Evolutionary conservation across 2,113 vertebrate species (phyloP).

Genomic region (Mirounga angustirostris): DNA sequence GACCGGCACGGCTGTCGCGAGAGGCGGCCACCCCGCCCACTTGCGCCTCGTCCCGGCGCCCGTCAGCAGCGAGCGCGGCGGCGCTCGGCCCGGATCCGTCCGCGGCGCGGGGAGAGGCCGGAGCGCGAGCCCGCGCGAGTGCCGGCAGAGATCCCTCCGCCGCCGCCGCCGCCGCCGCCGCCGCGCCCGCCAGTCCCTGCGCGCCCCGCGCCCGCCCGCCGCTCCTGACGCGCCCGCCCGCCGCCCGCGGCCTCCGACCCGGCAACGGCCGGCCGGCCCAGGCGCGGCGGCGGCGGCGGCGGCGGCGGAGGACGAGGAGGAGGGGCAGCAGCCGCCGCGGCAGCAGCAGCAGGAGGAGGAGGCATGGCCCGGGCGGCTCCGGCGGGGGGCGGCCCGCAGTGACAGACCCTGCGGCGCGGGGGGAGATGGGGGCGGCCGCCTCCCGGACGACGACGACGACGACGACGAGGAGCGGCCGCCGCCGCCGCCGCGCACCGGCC

Average conservation of each 20-base stretch:
- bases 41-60: constrained; percentile 28
- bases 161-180: constrained; percentile 61
- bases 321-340: too few species aligned
- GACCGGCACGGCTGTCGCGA: constrained; percentile 70
- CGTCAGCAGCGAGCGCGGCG: constrained; percentile 21
- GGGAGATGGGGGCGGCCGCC: constrained; percentile 83
- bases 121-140: constrained; percentile 31
- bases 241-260: constrained; percentile 64
- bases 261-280: constrained; percentile 69
- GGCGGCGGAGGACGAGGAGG: background rate
- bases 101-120: constrained; percentile 5
- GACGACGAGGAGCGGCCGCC: constrained; percentile 72
- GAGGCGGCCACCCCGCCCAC: constrained; percentile 73
- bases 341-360: too few species aligned
- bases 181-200: constrained; percentile 63
- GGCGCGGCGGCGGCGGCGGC: constrained; percentile 55
- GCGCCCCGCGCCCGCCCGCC: constrained; percentile 53
- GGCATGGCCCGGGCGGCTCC: constrained; percentile 72
- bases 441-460: constrained; percentile 78
- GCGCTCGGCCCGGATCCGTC: constrained; percentile 60
- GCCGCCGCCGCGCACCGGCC: constrained; percentile 78
- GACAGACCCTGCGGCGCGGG: constrained; percentile 83
- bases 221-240: background rate
- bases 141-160: constrained; percentile 83
- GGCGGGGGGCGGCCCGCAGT: constrained; percentile 80